phyloP scores from a whole-genome alignment of 2,113 vertebrate genomes.

The Bujurquina vittata region DNA sequence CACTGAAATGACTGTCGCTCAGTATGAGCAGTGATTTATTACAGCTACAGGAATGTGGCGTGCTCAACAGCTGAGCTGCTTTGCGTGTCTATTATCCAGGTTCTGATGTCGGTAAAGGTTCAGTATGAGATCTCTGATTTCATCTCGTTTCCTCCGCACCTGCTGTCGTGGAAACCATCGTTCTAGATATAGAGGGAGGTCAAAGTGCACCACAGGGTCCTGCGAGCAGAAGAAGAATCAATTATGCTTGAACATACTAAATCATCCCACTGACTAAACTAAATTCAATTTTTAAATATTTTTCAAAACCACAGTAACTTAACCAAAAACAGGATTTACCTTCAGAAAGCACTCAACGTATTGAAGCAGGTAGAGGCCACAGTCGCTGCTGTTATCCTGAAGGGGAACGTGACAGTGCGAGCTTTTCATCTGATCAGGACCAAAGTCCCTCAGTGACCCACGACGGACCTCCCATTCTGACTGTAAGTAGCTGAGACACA shows the following conservation, averaged over 20 bases:
- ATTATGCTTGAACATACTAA: neutral
- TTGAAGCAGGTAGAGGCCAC: slow-evolving; percentile 93
- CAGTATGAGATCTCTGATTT: slow-evolving; percentile 92
- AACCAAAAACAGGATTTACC: slow-evolving; percentile 72
- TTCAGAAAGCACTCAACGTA: slow-evolving; percentile 95
- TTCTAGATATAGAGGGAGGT: slow-evolving; percentile 87
- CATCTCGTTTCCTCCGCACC: slow-evolving; percentile 91
- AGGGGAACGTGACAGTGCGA: slow-evolving; percentile 91
- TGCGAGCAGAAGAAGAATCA: slow-evolving; percentile 57
- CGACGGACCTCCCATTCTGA: slow-evolving; percentile 91
- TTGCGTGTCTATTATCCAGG: slow-evolving; percentile 18
- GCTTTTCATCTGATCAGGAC: slow-evolving; percentile 84
- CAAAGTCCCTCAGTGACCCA: slow-evolving; percentile 85
- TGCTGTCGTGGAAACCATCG: slow-evolving; percentile 92
- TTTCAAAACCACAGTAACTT: neutral
- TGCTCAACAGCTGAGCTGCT: neutral
- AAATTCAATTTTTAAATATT: neutral
- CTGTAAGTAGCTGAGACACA: slow-evolving; percentile 88
- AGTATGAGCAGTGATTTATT: slow-evolving; percentile 65
- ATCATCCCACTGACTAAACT: neutral
- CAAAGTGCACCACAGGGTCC: slow-evolving; percentile 94
- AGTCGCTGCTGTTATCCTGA: slow-evolving; percentile 96
- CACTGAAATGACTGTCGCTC: slow-evolving; percentile 47
- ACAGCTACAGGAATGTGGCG: slow-evolving; percentile 30
- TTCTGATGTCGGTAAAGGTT: slow-evolving; percentile 88